Conservation (phyloP, 2,797 vertebrate species). For the Microctenopoma stevenorrisi region DNA sequence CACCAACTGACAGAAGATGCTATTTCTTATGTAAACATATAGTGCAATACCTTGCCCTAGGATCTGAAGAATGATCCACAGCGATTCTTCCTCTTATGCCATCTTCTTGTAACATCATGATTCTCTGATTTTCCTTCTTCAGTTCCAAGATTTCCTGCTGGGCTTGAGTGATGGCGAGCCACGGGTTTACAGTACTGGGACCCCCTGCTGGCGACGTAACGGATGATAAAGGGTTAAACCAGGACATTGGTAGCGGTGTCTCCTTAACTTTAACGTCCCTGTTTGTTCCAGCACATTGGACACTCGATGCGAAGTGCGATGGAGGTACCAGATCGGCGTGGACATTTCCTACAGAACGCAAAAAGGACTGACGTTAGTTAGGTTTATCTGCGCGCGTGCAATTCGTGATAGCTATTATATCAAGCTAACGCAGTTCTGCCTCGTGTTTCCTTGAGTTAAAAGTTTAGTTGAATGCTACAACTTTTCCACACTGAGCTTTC, state of each 20-base stretch:
- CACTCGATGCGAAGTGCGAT: slow-evolving; percentile 75
- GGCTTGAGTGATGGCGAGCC: slow-evolving; percentile 66
- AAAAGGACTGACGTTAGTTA: neutral
- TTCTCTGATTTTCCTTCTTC: slow-evolving; percentile 74
- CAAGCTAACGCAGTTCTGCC: no score
- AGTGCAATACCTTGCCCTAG: slow-evolving; percentile 55
- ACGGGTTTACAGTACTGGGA: slow-evolving; percentile 48
- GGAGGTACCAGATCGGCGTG: slow-evolving; percentile 78
- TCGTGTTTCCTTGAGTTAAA: no score
- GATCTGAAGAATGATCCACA: slow-evolving; percentile 34
- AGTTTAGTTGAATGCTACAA: no score
- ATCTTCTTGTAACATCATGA: slow-evolving; percentile 58
- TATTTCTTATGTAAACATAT: neutral
- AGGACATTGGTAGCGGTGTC: slow-evolving; percentile 30
- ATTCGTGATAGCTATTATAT: neutral
- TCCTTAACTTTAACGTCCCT: slow-evolving; percentile 28
- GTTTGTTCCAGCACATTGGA: slow-evolving; percentile 33
- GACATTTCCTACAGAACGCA: slow-evolving; percentile 54
- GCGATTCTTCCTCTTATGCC: slow-evolving; percentile 30
- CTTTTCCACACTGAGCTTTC: neutral
- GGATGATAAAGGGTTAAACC: slow-evolving; percentile 47
- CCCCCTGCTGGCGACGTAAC: slow-evolving; percentile 24
- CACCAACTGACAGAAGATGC: neutral
- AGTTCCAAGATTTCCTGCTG: slow-evolving; percentile 76
- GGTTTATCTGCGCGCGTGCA: neutral